Conservation (phyloP, 2,888 invertebrate species). For the Sminthurides aquaticus region DNA sequence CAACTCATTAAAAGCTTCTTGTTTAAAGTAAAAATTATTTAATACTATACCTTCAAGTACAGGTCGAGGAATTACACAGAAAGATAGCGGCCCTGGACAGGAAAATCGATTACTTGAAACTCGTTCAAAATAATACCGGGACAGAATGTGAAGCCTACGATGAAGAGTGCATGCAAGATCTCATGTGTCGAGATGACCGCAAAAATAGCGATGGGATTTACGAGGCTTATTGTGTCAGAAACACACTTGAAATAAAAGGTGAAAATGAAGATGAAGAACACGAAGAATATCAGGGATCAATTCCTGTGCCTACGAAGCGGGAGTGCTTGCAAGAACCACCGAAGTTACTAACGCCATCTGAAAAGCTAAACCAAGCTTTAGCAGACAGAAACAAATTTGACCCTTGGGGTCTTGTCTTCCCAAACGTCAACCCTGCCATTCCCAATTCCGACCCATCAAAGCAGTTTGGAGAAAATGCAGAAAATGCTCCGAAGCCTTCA, state of each 20-base stretch:
- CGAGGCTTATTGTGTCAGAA: too few species aligned
- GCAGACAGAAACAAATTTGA: slow-evolving; percentile 21
- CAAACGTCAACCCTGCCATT: neutral
- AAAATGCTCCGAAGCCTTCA: neutral
- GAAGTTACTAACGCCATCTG: neutral
- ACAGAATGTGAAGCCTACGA: too few species aligned
- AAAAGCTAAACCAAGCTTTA: slow-evolving; percentile 2
- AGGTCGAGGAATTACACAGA: neutral
- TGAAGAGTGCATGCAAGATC: too few species aligned
- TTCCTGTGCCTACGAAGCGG: neutral
- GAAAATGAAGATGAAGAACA: neutral
- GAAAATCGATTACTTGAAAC: neutral
- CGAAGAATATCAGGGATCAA: neutral
- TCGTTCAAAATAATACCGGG: too few species aligned
- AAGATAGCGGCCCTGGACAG: neutral
- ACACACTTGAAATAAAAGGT: neutral
- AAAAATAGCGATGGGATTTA: too few species aligned
- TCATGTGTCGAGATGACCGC: too few species aligned
- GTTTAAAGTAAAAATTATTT: neutral
- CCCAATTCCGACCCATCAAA: too few species aligned
- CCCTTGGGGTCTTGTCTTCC: slow-evolving; percentile 22
- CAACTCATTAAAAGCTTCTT: neutral
- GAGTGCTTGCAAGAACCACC: neutral
- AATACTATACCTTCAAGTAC: neutral
- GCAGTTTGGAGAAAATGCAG: neutral